Base-by-base conservation (phyloP, 2,888 invertebrate species). In the Megalurothrips usitatus region DNA sequence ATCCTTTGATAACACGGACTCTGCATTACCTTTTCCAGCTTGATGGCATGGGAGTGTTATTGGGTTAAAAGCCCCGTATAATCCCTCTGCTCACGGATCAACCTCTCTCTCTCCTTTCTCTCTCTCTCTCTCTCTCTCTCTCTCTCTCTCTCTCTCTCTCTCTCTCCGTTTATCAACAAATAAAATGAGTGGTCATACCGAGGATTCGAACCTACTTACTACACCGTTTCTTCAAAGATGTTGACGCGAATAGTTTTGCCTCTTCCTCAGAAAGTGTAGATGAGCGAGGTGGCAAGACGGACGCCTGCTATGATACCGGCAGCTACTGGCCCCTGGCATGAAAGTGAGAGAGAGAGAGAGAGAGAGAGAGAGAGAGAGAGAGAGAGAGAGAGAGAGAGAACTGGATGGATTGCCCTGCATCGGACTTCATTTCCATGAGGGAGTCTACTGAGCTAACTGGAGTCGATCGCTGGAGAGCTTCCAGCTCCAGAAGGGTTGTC, bases 61-160 rank as follows among this genome's bases (percentile, higher is more conserved):
- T 75, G 68, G 68, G 68, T 75, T 75, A 75, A 75, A 75, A 75
- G 68, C 68, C 68, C 68, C 68, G 68, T 75, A 26, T 75, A 26
- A 75, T 75, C 68, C 68, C 68, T 75, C 26, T 75, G 68, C 52
- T 52, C 19, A 52, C 52, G 52, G 14, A 19, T 52, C 52, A 12
- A 52, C 52, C 52, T 12, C 10, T 19, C 10, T 9, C 10, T 10
- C 10, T 10, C 2, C 52, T 19, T 10, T 3, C 52, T 19, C 52
- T 6, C 52, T 19, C 52, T 52, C 52, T 19, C 52, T 9, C 52
- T 17, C 10, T 52, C 52, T 19, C 52, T 52, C 52, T 19, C 52
- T 52, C 52, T 19, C 19, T 9, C 10, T 19, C 52, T 52, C 52
- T 19, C 52, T 52, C 52, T 19, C 52, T 52, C 52, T 1, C 52